phyloP scores from a whole-genome alignment of 1,140 invertebrate genomes.

The Druon quercuslanigerum region DNA sequence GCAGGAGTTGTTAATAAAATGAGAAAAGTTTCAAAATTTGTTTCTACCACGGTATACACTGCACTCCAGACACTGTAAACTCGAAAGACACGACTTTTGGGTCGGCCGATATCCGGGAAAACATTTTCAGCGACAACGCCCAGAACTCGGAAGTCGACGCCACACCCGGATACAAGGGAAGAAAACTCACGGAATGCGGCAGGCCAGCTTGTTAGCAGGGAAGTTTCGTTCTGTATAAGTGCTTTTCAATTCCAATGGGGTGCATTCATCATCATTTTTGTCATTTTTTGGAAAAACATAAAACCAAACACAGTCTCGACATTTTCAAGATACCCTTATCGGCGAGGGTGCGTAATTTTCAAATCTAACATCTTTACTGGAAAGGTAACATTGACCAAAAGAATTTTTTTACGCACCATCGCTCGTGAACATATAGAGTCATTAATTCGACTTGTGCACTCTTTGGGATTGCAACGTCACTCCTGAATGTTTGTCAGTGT shows the following conservation, averaged over 20 bases:
- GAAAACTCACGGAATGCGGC: constrained; percentile 72
- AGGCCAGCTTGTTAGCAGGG: constrained; percentile 76
- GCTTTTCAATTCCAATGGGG: constrained; percentile 73
- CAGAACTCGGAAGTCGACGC: constrained; percentile 63
- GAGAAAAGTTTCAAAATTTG: constrained; percentile 51
- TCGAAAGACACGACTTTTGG: constrained; percentile 50
- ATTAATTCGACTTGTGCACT: constrained; percentile 59
- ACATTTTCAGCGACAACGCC: constrained; percentile 69
- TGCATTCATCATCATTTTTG: constrained; percentile 56
- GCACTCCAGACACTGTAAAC: constrained; percentile 50
- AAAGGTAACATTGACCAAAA: constrained; percentile 38
- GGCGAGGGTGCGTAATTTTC: constrained; percentile 18
- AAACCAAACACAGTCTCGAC: neutral
- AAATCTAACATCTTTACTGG: constrained; percentile 24
- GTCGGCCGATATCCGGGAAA: constrained; percentile 58
- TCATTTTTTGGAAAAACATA: neutral
- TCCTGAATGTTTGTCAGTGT: constrained; percentile 71
- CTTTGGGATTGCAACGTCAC: constrained; percentile 71
- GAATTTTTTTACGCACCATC: constrained; percentile 37
- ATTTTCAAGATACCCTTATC: neutral
- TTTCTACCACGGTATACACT: constrained; percentile 46
- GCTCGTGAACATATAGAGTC: constrained; percentile 39
- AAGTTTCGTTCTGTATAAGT: constrained; percentile 76
- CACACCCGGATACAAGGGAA: constrained; percentile 68
- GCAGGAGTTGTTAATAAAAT: constrained; percentile 29